phyloP scores from a whole-genome alignment of 2,797 vertebrate genomes.

The Cossypha niveicapilla region DNA sequence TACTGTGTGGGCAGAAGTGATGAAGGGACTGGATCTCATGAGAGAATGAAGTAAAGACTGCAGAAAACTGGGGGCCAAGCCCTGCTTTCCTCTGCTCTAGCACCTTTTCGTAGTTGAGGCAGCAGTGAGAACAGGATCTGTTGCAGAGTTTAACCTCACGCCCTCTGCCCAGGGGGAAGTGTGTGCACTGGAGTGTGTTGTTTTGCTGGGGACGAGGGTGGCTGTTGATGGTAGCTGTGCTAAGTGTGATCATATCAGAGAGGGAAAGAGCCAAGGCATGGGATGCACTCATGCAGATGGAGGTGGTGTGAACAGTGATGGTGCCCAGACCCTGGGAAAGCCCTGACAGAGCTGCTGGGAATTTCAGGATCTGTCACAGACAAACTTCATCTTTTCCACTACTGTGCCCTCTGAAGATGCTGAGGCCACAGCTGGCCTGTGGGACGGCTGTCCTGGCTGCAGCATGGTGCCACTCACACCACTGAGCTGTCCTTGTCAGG shows the following conservation, averaged over 20 bases:
- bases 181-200: conserved; percentile 10
- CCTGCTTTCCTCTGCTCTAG: background rate
- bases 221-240: background rate
- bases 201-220: background rate
- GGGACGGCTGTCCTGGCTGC: background rate
- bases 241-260: background rate
- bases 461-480: background rate
- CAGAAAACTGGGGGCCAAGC: background rate
- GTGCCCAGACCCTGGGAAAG: background rate
- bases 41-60: background rate
- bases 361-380: background rate
- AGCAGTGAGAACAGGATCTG: background rate
- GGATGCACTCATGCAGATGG: background rate
- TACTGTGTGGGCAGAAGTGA: background rate
- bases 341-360: background rate
- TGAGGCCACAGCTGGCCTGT: background rate
- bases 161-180: background rate
- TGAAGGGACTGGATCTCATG: background rate
- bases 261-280: background rate
- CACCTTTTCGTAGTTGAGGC: background rate
- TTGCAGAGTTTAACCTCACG: background rate
- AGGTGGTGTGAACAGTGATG: background rate
- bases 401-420: background rate
- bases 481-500: background rate
- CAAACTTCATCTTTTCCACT: background rate